phyloP scores from a whole-genome alignment of 1,140 invertebrate species.

The Brachionus plicatilis region DNA sequence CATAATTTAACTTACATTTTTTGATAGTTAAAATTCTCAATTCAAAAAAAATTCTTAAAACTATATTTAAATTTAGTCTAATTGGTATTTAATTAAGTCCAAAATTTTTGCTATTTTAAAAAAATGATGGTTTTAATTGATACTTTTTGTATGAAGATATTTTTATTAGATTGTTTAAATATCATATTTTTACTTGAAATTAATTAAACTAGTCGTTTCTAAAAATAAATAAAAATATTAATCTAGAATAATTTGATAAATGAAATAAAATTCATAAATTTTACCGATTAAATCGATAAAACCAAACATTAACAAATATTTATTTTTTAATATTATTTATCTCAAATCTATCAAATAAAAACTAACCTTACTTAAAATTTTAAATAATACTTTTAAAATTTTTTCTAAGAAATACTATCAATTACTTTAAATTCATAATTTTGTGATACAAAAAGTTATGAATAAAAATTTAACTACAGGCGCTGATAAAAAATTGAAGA shows the following conservation, averaged over 20 bases:
- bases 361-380: background rate
- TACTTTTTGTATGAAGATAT: no score
- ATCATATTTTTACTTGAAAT: no score
- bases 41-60: no score
- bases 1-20: no score
- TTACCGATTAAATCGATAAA: background rate
- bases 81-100: no score
- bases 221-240: background rate
- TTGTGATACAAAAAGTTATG: background rate
- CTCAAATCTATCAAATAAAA: background rate
- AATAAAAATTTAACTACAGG: background rate
- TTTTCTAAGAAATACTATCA: background rate
- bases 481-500: background rate
- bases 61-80: no score
- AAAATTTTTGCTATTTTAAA: no score
- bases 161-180: no score
- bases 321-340: no score
- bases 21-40: no score
- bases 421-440: no score
- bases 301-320: background rate
- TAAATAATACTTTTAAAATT: background rate
- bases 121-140: no score
- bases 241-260: background rate
- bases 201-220: background rate
- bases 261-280: background rate